Conservation (phyloP, 37 sponge, comb jelly and placozoan species). For the Ephydatia muelleri region DNA sequence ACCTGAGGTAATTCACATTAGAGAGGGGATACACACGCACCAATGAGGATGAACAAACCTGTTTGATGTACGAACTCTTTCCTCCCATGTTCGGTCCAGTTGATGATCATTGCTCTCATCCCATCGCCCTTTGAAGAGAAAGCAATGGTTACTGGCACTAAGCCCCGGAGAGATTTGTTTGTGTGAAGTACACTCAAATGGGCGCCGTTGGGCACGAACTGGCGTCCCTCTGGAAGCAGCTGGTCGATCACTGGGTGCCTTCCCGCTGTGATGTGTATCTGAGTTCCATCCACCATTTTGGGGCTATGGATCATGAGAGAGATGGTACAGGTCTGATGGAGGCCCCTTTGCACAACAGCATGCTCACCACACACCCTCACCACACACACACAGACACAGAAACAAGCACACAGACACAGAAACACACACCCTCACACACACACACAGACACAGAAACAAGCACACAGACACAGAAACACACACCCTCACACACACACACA, state of each 20-base stretch:
- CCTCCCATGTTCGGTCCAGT: constrained; percentile 77
- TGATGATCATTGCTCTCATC: constrained; percentile 40
- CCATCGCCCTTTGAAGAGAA: not conserved
- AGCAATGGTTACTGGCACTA: not conserved
- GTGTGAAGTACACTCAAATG: constrained; percentile 21
- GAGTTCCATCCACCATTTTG: constrained; percentile 25
- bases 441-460: too few species aligned
- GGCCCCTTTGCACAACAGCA: too few species aligned
- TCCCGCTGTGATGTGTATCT: constrained; percentile 25
- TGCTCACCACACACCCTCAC: too few species aligned
- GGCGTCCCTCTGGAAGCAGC: constrained; percentile 38
- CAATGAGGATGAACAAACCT: constrained; percentile 31
- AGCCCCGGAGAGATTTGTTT: not conserved
- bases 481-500: too few species aligned
- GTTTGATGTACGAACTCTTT: constrained; percentile 66
- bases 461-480: too few species aligned
- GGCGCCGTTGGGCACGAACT: constrained; percentile 53
- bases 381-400: too few species aligned
- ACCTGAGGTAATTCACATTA: constrained; percentile 47
- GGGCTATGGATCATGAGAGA: too few species aligned
- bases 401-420: too few species aligned
- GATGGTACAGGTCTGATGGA: too few species aligned
- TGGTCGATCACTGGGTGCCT: constrained; percentile 57
- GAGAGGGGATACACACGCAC: too few species aligned
- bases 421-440: too few species aligned